Evolutionary conservation across 2,113 vertebrate species (phyloP).

Genomic region (Alligator sinensis): DNA sequence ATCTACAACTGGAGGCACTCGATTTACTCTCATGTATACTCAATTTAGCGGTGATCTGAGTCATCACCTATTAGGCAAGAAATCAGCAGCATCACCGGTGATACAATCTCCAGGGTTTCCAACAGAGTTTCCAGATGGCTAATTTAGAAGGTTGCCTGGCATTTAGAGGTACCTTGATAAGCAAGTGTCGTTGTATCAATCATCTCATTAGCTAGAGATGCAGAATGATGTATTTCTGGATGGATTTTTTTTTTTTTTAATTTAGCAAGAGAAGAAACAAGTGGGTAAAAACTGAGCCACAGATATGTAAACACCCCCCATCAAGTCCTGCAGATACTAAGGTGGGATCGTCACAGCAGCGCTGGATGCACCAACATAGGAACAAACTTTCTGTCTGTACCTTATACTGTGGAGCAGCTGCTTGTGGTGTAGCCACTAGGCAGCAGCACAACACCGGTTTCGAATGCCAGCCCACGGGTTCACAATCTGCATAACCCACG

Average conservation of each 20-base stretch:
- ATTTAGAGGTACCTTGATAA: neutral
- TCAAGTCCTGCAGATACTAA: neutral
- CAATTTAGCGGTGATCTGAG: neutral
- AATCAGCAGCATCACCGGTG: neutral
- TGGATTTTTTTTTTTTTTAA: neutral
- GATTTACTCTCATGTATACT: neutral
- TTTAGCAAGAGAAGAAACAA: neutral
- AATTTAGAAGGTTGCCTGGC: neutral
- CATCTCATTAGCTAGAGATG: neutral
- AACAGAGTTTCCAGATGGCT: neutral
- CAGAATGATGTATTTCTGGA: neutral
- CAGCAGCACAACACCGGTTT: slow-evolving; percentile 59
- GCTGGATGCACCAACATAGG: neutral
- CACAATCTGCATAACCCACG: neutral
- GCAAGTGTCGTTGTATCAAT: rapidly evolving
- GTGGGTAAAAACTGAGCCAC: neutral
- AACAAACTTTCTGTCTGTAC: neutral
- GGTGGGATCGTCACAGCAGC: neutral
- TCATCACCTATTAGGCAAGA: neutral
- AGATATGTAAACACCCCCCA: rapidly evolving
- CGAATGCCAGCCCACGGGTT: rapidly evolving
- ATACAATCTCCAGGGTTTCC: neutral
- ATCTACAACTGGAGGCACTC: neutral
- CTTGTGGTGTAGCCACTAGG: slow-evolving; percentile 47
- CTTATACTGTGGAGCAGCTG: rapidly evolving